These are phyloP conservation scores for Oceanodroma tethys DNA, from an alignment of 2,113 vertebrate genomes.

Conservation along the genomic window DNA sequence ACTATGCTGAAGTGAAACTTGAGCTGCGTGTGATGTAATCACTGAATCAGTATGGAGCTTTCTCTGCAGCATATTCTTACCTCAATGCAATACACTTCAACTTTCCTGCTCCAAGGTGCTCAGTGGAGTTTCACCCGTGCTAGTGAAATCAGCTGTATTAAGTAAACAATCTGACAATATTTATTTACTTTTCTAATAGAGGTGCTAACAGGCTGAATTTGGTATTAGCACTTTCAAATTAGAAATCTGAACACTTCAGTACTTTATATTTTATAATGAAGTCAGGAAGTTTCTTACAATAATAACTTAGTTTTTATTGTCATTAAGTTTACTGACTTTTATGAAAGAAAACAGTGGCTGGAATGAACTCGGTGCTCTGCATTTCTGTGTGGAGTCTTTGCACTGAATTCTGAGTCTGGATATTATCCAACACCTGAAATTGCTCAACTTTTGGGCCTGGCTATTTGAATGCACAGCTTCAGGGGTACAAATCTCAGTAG, in stretches of 20 bases:
- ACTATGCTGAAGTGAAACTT: constrained; percentile 2
- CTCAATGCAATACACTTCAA: not conserved
- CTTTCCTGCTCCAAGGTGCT: not conserved
- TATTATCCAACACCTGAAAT: not conserved
- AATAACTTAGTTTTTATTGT: not conserved
- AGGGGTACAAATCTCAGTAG: not conserved
- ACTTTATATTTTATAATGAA: not conserved
- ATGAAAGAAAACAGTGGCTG: not conserved
- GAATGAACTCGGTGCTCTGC: not conserved
- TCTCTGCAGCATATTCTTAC: not conserved
- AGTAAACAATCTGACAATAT: not conserved
- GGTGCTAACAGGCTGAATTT: not conserved
- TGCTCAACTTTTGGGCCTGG: not conserved
- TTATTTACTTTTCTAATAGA: not conserved
- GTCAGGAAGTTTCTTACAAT: not conserved
- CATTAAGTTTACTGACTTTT: not conserved
- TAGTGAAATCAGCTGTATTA: not conserved
- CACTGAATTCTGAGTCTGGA: not conserved
- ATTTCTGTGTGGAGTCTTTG: not conserved
- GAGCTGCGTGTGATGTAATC: not conserved
- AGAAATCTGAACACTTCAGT: not conserved
- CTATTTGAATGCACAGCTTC: not conserved
- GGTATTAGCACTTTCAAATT: not conserved
- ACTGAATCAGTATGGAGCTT: not conserved
- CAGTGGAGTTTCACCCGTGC: not conserved